Base-by-base conservation (phyloP, 2,113 vertebrate genomes). In the Tupaia tana region DNA sequence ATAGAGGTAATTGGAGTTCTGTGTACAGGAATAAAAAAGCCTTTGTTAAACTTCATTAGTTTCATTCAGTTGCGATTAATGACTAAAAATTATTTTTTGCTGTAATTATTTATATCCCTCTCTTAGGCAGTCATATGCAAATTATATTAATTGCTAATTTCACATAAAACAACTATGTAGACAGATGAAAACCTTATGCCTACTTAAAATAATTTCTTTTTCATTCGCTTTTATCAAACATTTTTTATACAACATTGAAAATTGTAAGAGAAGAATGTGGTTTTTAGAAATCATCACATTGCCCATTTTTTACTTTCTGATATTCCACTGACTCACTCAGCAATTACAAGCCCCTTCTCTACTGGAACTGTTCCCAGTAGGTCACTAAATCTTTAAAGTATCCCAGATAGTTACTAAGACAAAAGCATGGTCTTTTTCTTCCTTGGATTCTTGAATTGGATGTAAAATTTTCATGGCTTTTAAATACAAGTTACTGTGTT, bases 1-100 rank as follows among this genome's bases (percentile, higher is more conserved):
- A 96, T 54, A 31, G 43, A 91, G 13, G 7, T 93, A 86, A 95
- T 93, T 91, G 75, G 31, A 56, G 91, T 77, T 74, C 75, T 90
- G 77, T 91, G 43, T 66, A 27, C 6, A 81, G 74, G 20, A 93
- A 91, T 77, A 96, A 29, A 82, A 54, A 3, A 87, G 22, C 9
- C n/a, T 91, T 91, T 11, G 13, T 95, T 95, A 89, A 96, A 83
- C 24, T 82, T 91, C 29, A 93, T 94, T 96, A 86, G 80, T 82
- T 29, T 86, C 29, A 91, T 89, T 96, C 92, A 91, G 18, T n/a
- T 85, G 31, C 89, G 63, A 90, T 83, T 90, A 71, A 96, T 86
- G 71, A 9, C 82, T 89, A 86, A 95, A 96, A 91, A 58, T 79
- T 63, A 43, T 31, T 86, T 87, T 90, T 96, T 90, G 31, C 18